Percentiles rank a stretch among this genome's conserved stretches.
These are phyloP conservation scores for Pangasius sanitwongsei DNA, from an alignment of 2,797 vertebrate species.

Conservation along the genomic window DNA sequence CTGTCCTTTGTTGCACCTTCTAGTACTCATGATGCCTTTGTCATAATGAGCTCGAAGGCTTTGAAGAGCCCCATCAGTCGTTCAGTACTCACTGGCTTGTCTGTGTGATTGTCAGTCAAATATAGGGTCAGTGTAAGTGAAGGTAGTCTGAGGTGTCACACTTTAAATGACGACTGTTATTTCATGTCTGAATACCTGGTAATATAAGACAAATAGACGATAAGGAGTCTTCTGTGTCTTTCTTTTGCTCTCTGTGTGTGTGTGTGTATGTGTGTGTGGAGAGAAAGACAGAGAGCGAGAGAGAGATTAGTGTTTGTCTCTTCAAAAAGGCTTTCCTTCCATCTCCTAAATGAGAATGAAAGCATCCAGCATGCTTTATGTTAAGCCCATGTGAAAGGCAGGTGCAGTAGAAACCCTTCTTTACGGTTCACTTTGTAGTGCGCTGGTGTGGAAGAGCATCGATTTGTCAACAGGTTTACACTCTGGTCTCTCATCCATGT, in stretches of 20 bases:
- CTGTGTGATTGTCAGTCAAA: constrained; percentile 12
- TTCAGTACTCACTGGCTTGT: constrained; percentile 5
- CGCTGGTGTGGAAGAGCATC: constrained; percentile 26
- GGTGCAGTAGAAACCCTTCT: constrained; percentile 4
- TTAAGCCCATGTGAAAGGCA: constrained; percentile 21
- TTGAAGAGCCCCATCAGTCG: constrained; percentile 1
- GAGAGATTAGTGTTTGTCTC: neutral
- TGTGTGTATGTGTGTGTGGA: neutral
- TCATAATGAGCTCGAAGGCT: neutral
- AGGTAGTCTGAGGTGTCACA: neutral
- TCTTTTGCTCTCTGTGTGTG: neutral
- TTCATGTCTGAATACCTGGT: neutral
- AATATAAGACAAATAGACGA: constrained; percentile 5
- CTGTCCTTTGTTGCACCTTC: neutral
- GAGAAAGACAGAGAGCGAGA: too few relatives aligned
- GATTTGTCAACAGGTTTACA: constrained; percentile 36
- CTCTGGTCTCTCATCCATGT: constrained; percentile 38
- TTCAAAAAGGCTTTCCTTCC: neutral
- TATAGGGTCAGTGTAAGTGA: neutral
- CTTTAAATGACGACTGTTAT: constrained; percentile 7
- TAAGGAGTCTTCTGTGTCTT: neutral
- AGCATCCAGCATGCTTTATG: constrained; percentile 14
- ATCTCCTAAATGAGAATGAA: constrained; percentile 30
- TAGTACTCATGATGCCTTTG: neutral
- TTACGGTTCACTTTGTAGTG: constrained; percentile 41